Evolutionary conservation across 2,888 invertebrate genomes (phyloP).

Genomic region (Leptinotarsa juncta): DNA sequence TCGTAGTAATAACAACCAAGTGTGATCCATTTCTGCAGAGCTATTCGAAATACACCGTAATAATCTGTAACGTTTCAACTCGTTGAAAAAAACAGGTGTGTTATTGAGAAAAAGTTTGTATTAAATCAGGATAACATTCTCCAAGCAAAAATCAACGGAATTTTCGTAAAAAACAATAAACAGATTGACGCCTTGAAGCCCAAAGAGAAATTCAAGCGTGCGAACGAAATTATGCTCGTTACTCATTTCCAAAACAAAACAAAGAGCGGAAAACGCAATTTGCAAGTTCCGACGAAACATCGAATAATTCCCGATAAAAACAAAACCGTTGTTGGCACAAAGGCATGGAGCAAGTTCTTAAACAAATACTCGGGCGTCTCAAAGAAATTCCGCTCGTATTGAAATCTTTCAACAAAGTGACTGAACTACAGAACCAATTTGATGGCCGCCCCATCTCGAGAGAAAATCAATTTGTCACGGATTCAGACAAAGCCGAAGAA

Average conservation of each 20-base stretch:
- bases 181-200: background rate
- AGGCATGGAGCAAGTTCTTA: conserved; percentile 44
- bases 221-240: background rate
- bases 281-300: conserved; percentile 35
- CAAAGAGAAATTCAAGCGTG: background rate
- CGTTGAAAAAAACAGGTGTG: no score
- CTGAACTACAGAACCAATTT: conserved; percentile 24
- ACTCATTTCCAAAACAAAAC: conserved; percentile 28
- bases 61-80: no score
- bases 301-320: conserved; percentile 34
- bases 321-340: conserved; percentile 37
- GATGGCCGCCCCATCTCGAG: background rate
- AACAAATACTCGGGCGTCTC: conserved; percentile 42
- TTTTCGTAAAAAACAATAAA: background rate
- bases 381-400: conserved; percentile 37
- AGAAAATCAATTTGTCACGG: conserved; percentile 12
- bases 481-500: background rate
- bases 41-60: no score
- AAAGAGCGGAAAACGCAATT: conserved; percentile 30
- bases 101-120: no score
- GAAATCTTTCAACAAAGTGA: conserved; percentile 37
- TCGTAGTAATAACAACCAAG: no score
- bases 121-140: no score
- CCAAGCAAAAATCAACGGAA: background rate
- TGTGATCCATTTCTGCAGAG: no score